A percentile compares a stretch with the other conserved stretches of the same genome.
Conservation (phyloP, 1,140 invertebrate species). For the Neodiprion lecontei region DNA sequence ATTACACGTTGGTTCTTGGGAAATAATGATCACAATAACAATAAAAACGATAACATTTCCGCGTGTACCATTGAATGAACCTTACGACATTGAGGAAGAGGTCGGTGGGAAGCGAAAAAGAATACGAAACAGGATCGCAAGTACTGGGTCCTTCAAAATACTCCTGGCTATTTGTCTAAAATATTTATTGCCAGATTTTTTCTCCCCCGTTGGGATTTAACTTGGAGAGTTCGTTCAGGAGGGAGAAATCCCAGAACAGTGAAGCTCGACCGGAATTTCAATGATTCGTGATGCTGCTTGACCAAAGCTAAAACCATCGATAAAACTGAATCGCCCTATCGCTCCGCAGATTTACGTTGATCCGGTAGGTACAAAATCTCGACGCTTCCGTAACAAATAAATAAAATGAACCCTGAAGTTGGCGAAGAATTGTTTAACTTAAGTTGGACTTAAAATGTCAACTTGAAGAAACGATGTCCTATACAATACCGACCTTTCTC, state of each 20-base stretch:
- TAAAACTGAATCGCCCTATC: too few species aligned
- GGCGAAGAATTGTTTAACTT: too few species aligned
- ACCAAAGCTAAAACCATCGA: too few species aligned
- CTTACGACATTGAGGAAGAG: conserved; percentile 1
- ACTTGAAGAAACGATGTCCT: too few species aligned
- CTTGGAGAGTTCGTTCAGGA: too few species aligned
- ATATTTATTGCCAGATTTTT: neutral
- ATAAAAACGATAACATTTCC: conserved; percentile 5
- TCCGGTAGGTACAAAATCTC: too few species aligned
- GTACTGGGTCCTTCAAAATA: neutral
- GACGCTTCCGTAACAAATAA: too few species aligned
- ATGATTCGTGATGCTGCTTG: too few species aligned
- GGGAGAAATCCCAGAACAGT: neutral
- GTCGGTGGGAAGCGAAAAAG: neutral
- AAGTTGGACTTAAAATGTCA: too few species aligned
- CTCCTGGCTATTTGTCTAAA: neutral
- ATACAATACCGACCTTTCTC: too few species aligned
- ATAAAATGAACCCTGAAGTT: too few species aligned
- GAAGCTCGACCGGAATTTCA: neutral
- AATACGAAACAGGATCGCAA: neutral
- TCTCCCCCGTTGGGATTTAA: neutral
- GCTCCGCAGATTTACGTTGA: too few species aligned
- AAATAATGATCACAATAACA: conserved; percentile 2
- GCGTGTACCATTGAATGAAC: neutral
- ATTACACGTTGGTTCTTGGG: conserved; percentile 2